Evolutionary conservation across 2,888 invertebrate species (phyloP).

Genomic region (Noctua pronuba): DNA sequence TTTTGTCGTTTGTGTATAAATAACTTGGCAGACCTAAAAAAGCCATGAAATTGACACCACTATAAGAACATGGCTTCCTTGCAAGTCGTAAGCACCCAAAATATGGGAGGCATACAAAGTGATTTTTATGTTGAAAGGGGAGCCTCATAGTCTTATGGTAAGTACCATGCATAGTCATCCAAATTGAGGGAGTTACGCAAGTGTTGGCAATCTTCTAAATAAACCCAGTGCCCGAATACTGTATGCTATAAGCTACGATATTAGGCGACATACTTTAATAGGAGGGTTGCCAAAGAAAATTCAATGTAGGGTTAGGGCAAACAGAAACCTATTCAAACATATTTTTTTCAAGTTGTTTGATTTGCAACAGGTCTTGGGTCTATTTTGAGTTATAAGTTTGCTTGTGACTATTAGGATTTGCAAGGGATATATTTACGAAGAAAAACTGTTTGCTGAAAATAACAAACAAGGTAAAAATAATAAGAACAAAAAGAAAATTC

Average conservation of each 20-base stretch:
- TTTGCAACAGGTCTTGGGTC: slow-evolving; percentile 54
- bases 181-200: slow-evolving; percentile 52
- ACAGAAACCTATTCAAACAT: slow-evolving; percentile 56
- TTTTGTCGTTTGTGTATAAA: slow-evolving; percentile 20
- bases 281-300: slow-evolving; percentile 40
- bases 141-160: slow-evolving; percentile 49
- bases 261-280: slow-evolving; percentile 48
- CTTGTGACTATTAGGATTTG: slow-evolving; percentile 22
- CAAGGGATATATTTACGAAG: slow-evolving; percentile 13
- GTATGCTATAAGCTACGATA: slow-evolving; percentile 34
- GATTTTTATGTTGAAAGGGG: slow-evolving; percentile 56
- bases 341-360: slow-evolving; percentile 53
- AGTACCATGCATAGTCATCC: slow-evolving; percentile 46
- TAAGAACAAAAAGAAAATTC: background rate
- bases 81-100: slow-evolving; percentile 40
- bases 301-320: slow-evolving; percentile 42
- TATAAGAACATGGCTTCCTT: slow-evolving; percentile 25
- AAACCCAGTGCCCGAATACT: slow-evolving; percentile 37
- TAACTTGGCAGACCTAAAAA: slow-evolving; percentile 27
- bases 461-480: background rate
- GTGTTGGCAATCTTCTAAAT: slow-evolving; percentile 56
- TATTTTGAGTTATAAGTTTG: slow-evolving; percentile 51
- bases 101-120: slow-evolving; percentile 56
- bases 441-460: slow-evolving; percentile 9
- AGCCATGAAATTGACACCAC: slow-evolving; percentile 18